phyloP scores from a whole-genome alignment of 2,113 vertebrate species.

The Scomber colias region DNA sequence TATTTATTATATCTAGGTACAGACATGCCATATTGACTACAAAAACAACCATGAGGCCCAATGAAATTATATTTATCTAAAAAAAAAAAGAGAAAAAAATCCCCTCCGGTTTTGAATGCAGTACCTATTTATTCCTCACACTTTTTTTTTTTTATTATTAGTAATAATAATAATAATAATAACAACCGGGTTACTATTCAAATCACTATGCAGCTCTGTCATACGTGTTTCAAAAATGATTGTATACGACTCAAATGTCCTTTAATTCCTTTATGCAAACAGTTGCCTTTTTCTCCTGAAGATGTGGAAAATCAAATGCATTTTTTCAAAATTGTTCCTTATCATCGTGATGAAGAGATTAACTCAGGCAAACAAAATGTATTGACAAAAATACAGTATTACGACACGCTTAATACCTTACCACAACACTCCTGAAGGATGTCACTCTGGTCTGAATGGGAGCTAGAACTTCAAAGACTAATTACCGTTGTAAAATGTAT shows the following conservation, averaged over 20 bases:
- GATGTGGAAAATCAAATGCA: slow-evolving; percentile 78
- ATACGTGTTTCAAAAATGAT: slow-evolving; percentile 79
- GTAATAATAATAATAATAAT: slow-evolving; percentile 46
- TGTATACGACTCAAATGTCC: slow-evolving; percentile 79
- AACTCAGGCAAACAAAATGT: slow-evolving; percentile 84
- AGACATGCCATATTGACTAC: slow-evolving; percentile 73
- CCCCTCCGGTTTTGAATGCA: slow-evolving; percentile 71
- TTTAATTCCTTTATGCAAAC: slow-evolving; percentile 83
- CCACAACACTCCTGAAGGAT: slow-evolving; percentile 82
- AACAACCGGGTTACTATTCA: slow-evolving; percentile 76
- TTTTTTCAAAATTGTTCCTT: slow-evolving; percentile 76
- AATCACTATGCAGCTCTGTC: slow-evolving; percentile 84
- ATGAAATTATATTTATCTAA: slow-evolving; percentile 73
- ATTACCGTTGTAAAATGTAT: slow-evolving; percentile 86
- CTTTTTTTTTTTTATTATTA: slow-evolving; percentile 46
- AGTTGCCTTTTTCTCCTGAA: slow-evolving; percentile 81
- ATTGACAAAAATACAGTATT: slow-evolving; percentile 83
- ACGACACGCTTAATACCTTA: slow-evolving; percentile 77
- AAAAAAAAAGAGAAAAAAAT: too few species aligned
- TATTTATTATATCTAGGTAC: slow-evolving; percentile 85
- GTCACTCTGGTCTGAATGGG: slow-evolving; percentile 83
- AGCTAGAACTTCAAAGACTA: slow-evolving; percentile 85
- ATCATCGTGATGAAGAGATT: slow-evolving; percentile 73
- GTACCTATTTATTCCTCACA: slow-evolving; percentile 76
- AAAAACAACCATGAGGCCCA: slow-evolving; percentile 64